Conservation (phyloP, 1,140 invertebrate genomes). For the Meteorus sp. region DNA sequence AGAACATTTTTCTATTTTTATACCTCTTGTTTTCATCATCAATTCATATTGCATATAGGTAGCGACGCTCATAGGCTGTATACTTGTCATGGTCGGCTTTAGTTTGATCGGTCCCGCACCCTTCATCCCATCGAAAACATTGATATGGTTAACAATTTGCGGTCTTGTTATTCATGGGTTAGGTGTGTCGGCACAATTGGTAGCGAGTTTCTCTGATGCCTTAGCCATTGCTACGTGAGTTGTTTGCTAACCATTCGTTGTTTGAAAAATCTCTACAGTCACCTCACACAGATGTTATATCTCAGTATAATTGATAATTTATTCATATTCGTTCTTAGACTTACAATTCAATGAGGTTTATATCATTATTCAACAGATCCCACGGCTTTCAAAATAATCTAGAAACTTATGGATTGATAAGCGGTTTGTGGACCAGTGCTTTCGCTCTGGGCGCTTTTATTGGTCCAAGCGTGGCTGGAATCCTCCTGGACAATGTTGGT, state of each 20-base stretch:
- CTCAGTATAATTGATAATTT: too few relatives aligned
- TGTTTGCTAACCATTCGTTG: slow-evolving; percentile 18
- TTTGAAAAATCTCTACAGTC: too few relatives aligned
- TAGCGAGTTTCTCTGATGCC: slow-evolving; percentile 81
- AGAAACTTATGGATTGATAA: slow-evolving; percentile 81
- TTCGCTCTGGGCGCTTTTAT: slow-evolving; percentile 86
- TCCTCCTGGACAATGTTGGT: slow-evolving; percentile 73
- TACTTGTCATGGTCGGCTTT: slow-evolving; percentile 70
- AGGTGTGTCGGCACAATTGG: slow-evolving; percentile 78
- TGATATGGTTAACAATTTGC: slow-evolving; percentile 67
- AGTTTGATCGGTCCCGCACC: slow-evolving; percentile 75
- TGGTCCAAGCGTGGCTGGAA: slow-evolving; percentile 76
- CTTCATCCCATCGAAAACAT: slow-evolving; percentile 67
- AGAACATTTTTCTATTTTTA: too few relatives aligned
- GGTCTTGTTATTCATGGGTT: slow-evolving; percentile 77
- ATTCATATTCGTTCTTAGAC: not conserved
- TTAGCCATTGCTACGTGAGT: slow-evolving; percentile 73
- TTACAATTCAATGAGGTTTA: not conserved
- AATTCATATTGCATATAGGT: slow-evolving; percentile 42
- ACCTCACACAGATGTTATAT: too few relatives aligned
- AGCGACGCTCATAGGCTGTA: slow-evolving; percentile 68
- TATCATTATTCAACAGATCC: slow-evolving; percentile 52
- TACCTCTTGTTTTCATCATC: too few relatives aligned
- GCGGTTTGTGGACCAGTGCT: slow-evolving; percentile 82
- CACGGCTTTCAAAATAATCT: slow-evolving; percentile 78